Percentiles rank a stretch among this genome's conserved stretches.
Evolutionary conservation across 1,140 invertebrate species (phyloP).

Genomic region (Linepithema humile): DNA sequence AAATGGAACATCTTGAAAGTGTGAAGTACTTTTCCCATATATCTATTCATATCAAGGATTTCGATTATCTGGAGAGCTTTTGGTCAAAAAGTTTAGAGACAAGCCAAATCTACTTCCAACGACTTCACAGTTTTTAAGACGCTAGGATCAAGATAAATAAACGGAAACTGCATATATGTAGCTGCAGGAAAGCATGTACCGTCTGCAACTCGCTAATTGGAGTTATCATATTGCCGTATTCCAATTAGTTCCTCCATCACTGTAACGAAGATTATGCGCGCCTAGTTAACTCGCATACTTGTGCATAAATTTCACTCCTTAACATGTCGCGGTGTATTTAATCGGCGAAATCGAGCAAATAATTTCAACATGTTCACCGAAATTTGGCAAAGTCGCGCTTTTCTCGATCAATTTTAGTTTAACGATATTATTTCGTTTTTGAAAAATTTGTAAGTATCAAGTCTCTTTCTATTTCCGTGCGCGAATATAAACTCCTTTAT

Average conservation of each 20-base stretch:
- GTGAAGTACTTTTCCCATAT: background rate
- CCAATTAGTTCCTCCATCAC: constrained; percentile 10
- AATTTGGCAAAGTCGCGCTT: background rate
- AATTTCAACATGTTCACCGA: background rate
- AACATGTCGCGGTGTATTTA: background rate
- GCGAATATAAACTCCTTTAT: background rate
- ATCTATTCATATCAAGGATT: background rate
- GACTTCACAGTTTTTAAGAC: background rate
- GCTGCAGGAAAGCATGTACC: background rate
- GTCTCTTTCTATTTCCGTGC: background rate
- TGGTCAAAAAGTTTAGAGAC: too few species aligned
- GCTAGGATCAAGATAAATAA: background rate
- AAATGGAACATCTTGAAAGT: background rate
- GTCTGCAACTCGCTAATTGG: constrained; percentile 19
- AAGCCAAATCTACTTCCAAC: too few species aligned
- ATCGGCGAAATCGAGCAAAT: constrained; percentile 11
- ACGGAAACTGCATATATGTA: background rate
- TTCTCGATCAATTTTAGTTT: background rate
- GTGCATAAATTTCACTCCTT: background rate
- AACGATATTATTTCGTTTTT: background rate
- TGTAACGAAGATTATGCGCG: constrained; percentile 20
- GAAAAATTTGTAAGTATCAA: background rate
- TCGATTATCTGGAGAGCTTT: too few species aligned
- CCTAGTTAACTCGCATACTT: constrained; percentile 4
- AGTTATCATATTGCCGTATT: constrained; percentile 14